Conservation (phyloP, 2,888 invertebrate species). For the Erynnis tages region DNA sequence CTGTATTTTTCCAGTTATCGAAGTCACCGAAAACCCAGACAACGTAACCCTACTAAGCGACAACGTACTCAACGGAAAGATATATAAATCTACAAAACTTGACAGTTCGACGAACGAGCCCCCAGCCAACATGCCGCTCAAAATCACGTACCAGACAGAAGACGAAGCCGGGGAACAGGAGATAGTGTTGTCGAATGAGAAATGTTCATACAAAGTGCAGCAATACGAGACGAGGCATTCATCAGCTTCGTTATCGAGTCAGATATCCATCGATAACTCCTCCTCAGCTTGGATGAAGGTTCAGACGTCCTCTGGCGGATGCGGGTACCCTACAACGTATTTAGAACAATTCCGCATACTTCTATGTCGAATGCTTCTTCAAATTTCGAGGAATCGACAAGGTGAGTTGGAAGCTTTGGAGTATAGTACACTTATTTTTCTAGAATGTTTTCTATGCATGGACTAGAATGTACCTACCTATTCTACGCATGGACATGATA, state of each 20-base stretch:
- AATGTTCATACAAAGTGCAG: slow-evolving; percentile 66
- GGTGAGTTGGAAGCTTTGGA: too few species aligned
- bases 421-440: not conserved
- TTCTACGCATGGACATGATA: too few species aligned
- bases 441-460: too few species aligned
- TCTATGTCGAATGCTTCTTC: slow-evolving; percentile 81
- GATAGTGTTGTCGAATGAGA: slow-evolving; percentile 63
- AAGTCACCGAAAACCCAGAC: slow-evolving; percentile 80
- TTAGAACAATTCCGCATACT: slow-evolving; percentile 83
- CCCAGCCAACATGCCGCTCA: slow-evolving; percentile 56
- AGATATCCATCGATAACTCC: slow-evolving; percentile 60
- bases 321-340: slow-evolving; percentile 74
- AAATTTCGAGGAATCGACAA: slow-evolving; percentile 81
- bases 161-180: slow-evolving; percentile 61
- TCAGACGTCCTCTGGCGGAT: slow-evolving; percentile 62
- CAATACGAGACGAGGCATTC: slow-evolving; percentile 59
- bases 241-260: slow-evolving; percentile 60
- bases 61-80: slow-evolving; percentile 82
- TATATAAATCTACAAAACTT: slow-evolving; percentile 62
- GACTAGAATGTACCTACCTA: too few species aligned
- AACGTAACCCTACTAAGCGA: slow-evolving; percentile 74
- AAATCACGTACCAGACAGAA: slow-evolving; percentile 63
- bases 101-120: slow-evolving; percentile 43
- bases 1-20: slow-evolving; percentile 80
- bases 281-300: slow-evolving; percentile 79